Evolutionary conservation across 2,888 invertebrate species (phyloP).

Genomic region (Serripes groenlandicus): DNA sequence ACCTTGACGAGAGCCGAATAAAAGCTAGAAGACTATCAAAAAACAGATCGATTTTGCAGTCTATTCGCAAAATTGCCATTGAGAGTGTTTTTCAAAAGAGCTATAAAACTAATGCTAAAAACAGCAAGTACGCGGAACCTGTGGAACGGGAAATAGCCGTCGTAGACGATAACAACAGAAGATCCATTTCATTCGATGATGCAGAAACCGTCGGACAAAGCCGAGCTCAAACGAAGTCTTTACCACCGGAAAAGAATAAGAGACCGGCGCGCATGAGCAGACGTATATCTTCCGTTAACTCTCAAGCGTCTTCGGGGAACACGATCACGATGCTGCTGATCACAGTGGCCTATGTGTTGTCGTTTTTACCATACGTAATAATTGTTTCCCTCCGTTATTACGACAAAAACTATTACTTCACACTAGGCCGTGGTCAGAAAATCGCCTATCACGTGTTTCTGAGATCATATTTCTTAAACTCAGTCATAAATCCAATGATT

Average conservation of each 20-base stretch:
- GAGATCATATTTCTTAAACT: slow-evolving; percentile 52
- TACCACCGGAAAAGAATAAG: not conserved
- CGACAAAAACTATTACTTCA: slow-evolving; percentile 26
- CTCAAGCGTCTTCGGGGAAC: slow-evolving; percentile 32
- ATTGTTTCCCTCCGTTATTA: slow-evolving; percentile 46
- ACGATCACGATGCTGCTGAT: slow-evolving; percentile 52
- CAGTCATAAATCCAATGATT: slow-evolving; percentile 43
- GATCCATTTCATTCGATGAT: slow-evolving; percentile 14
- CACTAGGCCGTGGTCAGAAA: not conserved
- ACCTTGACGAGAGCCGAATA: not conserved
- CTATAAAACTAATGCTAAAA: not conserved
- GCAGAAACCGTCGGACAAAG: slow-evolving; percentile 4
- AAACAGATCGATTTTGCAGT: not conserved
- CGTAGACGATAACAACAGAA: slow-evolving; percentile 2
- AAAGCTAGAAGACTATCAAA: not conserved
- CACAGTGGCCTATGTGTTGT: slow-evolving; percentile 38
- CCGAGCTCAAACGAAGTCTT: not conserved
- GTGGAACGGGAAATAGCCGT: not conserved
- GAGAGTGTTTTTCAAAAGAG: slow-evolving; percentile 13
- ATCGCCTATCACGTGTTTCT: slow-evolving; percentile 50
- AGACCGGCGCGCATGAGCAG: slow-evolving; percentile 33
- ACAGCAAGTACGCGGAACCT: not conserved
- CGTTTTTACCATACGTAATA: slow-evolving; percentile 45
- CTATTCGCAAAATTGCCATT: slow-evolving; percentile 6
- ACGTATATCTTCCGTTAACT: slow-evolving; percentile 33